Percentiles rank a stretch among this genome's conserved stretches.
Evolutionary conservation across 2,113 vertebrate species (phyloP).

Genomic region (Paracanthobrama guichenoti): DNA sequence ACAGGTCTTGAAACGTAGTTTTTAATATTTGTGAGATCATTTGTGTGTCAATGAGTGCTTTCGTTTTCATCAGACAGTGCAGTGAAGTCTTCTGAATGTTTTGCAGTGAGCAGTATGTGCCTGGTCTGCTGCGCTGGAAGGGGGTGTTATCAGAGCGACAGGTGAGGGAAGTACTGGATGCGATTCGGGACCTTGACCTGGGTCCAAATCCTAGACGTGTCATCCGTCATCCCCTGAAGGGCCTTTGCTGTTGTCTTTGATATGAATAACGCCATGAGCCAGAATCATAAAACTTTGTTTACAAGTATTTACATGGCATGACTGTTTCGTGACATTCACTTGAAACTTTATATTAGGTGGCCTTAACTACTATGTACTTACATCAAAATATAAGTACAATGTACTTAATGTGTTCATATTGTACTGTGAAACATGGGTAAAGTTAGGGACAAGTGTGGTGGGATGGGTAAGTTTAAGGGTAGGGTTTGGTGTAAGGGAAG

Average conservation of each 20-base stretch:
- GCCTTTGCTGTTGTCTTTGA: constrained; percentile 8
- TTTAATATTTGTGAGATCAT: not conserved
- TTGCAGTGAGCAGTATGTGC: constrained; percentile 54
- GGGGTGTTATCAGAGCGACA: constrained; percentile 32
- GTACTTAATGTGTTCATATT: too few relatives aligned
- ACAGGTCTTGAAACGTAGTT: not conserved
- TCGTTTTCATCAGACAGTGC: not conserved
- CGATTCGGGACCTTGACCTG: not conserved
- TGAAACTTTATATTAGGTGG: too few relatives aligned
- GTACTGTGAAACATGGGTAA: too few relatives aligned
- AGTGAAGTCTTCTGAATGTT: not conserved
- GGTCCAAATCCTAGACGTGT: not conserved
- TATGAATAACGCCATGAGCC: not conserved
- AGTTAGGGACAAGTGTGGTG: too few relatives aligned
- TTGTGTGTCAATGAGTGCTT: not conserved
- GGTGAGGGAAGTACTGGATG: constrained; percentile 53
- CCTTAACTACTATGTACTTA: too few relatives aligned
- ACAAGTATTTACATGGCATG: not conserved
- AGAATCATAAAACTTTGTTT: not conserved
- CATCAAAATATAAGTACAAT: too few relatives aligned
- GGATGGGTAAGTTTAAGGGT: too few relatives aligned
- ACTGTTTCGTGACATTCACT: not conserved
- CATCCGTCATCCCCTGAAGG: not conserved
- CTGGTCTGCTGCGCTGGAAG: constrained; percentile 60
- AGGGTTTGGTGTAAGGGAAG: too few relatives aligned